These are phyloP conservation scores for Crotalus helleri DNA, from an alignment of 2,113 vertebrate genomes.

Conservation along the genomic window DNA sequence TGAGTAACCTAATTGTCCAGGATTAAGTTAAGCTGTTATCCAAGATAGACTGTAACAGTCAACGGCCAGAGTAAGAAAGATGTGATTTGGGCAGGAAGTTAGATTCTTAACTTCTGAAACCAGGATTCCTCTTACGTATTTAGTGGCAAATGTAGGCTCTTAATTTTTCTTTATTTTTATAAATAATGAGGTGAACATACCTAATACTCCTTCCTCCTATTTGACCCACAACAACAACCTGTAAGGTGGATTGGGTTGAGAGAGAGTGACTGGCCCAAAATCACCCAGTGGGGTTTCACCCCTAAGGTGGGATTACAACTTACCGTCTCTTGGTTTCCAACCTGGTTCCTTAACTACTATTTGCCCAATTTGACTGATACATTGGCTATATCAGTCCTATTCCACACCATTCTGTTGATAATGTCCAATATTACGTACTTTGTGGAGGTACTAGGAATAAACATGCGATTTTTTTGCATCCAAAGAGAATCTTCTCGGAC, in stretches of 20 bases:
- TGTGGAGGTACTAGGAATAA: background rate
- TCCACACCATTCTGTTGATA: background rate
- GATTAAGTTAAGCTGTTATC: background rate
- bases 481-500: background rate
- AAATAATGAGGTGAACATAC: background rate
- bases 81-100: background rate
- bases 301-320: background rate
- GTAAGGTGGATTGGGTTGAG: background rate
- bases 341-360: background rate
- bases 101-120: background rate
- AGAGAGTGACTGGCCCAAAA: background rate
- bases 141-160: background rate
- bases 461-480: background rate
- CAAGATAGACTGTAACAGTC: background rate
- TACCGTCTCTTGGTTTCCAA: background rate
- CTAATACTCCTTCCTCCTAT: background rate
- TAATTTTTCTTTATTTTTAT: background rate
- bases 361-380: background rate
- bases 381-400: background rate
- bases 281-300: background rate
- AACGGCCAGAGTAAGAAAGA: background rate
- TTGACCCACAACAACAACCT: background rate
- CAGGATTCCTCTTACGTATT: background rate
- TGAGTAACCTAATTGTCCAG: background rate
- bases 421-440: background rate